phyloP scores from a whole-genome alignment of 2,797 vertebrate species.

The Trachops cirrhosus region DNA sequence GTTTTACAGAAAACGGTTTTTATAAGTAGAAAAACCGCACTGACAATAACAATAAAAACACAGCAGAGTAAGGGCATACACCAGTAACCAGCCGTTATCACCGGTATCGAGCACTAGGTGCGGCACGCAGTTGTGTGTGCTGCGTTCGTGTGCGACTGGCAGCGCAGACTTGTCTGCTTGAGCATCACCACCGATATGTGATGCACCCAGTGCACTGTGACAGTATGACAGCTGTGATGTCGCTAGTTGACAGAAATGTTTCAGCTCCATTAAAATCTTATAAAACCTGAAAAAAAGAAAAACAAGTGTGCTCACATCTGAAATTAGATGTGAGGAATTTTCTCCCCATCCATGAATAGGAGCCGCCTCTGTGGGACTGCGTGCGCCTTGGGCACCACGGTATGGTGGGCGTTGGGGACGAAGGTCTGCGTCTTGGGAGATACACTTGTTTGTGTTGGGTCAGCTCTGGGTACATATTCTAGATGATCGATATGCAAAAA shows the following conservation, averaged over 20 bases:
- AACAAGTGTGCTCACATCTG: background rate
- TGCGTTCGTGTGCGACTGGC: rapidly evolving
- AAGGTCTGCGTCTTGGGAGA: background rate
- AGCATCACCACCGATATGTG: background rate
- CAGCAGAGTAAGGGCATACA: background rate
- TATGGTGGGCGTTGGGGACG: background rate
- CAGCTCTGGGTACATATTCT: background rate
- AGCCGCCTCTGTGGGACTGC: background rate
- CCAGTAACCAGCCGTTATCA: too few relatives aligned
- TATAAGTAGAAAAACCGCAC: background rate
- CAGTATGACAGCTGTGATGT: background rate
- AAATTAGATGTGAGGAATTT: background rate
- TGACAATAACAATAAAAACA: too few relatives aligned
- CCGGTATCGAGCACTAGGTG: too few relatives aligned
- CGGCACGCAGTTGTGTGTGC: rapidly evolving
- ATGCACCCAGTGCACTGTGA: background rate
- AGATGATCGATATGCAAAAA: background rate
- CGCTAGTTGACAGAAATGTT: background rate
- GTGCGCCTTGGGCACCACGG: background rate
- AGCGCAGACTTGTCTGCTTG: too few relatives aligned
- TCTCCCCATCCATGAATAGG: background rate
- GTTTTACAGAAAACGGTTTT: background rate
- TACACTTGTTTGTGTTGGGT: background rate
- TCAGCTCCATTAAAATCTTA: background rate
- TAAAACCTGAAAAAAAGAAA: background rate